Evolutionary conservation across 2,888 invertebrate species (phyloP).

Genomic region (Eristalis tenax): DNA sequence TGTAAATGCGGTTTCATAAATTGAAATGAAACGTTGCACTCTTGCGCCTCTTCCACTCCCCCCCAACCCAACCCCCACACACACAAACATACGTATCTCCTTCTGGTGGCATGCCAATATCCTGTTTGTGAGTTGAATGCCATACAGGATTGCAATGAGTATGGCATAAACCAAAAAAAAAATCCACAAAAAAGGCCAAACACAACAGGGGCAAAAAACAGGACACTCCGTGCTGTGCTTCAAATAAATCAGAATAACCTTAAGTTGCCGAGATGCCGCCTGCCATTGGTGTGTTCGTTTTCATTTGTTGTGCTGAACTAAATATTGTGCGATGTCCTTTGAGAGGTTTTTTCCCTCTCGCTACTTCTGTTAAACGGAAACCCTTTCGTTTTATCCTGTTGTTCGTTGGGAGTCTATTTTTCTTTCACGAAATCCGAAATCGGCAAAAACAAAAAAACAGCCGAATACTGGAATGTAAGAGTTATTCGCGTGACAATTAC

Average conservation of each 20-base stretch:
- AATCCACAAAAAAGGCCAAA: neutral
- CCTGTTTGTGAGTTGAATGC: neutral
- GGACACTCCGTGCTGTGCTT: neutral
- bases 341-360: neutral
- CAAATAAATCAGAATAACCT: neutral
- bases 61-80: neutral
- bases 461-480: slow-evolving; percentile 30
- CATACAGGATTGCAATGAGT: slow-evolving; percentile 2
- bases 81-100: neutral
- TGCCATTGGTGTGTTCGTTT: neutral
- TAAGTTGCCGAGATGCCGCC: neutral
- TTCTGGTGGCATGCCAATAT: neutral
- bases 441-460: neutral
- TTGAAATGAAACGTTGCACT: slow-evolving; percentile 20
- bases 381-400: neutral
- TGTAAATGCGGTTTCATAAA: slow-evolving; percentile 13
- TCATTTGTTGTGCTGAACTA: slow-evolving; percentile 10
- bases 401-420: neutral
- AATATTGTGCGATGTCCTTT: slow-evolving; percentile 1
- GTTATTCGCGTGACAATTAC: slow-evolving; percentile 52
- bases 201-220: neutral
- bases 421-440: neutral
- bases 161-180: neutral
- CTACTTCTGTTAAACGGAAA: neutral
- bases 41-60: neutral